These are phyloP conservation scores for Cotesia chilonis DNA, from an alignment of 1,140 invertebrate genomes.

Conservation along the genomic window DNA sequence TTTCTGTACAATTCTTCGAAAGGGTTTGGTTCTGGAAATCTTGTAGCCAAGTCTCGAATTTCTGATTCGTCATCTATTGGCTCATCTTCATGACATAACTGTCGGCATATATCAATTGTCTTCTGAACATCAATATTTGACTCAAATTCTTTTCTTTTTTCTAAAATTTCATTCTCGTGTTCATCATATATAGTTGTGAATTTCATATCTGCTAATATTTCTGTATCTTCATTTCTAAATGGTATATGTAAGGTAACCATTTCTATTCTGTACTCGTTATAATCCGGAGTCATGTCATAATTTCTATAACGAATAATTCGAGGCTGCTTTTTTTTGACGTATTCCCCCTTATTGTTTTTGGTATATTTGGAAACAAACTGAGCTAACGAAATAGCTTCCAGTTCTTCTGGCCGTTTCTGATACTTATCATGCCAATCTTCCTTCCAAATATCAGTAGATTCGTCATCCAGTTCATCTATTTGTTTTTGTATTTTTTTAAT, in stretches of 20 bases:
- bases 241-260: conserved; percentile 51
- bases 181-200: conserved; percentile 37
- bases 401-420: conserved; percentile 42
- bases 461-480: no score
- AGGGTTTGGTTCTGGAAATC: conserved; percentile 21
- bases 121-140: conserved; percentile 17
- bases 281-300: conserved; percentile 49
- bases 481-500: no score
- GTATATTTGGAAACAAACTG: conserved; percentile 48
- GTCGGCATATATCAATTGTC: conserved; percentile 29
- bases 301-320: conserved; percentile 53
- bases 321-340: conserved; percentile 33
- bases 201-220: conserved; percentile 42
- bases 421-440: conserved; percentile 52
- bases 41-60: background rate
- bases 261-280: conserved; percentile 44
- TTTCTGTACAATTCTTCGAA: conserved; percentile 29
- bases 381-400: conserved; percentile 40
- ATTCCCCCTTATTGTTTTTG: conserved; percentile 44
- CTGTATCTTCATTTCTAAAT: conserved; percentile 50
- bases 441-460: conserved; percentile 43
- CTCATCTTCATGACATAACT: conserved; percentile 25
- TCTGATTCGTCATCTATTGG: background rate
- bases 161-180: conserved; percentile 40
- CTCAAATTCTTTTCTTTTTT: conserved; percentile 14